These are phyloP conservation scores for Lacerta agilis DNA, from an alignment of 2,797 vertebrate species.

Conservation along the genomic window DNA sequence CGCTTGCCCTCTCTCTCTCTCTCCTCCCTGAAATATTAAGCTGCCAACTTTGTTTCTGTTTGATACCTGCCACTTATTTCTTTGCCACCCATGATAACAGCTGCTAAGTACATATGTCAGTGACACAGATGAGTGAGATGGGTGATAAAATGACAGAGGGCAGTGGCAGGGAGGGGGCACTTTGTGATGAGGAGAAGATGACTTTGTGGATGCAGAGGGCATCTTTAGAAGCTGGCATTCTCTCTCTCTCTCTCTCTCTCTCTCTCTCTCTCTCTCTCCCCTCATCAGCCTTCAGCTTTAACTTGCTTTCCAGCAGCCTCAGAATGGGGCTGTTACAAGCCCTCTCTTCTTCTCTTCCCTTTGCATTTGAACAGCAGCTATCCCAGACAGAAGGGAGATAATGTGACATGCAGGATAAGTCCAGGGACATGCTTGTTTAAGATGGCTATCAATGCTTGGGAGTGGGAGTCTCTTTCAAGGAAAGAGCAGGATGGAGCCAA, in stretches of 20 bases:
- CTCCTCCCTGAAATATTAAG: too few species aligned
- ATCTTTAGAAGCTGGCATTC: slow-evolving; percentile 50
- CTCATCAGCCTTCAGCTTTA: slow-evolving; percentile 16
- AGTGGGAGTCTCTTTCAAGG: slow-evolving; percentile 68
- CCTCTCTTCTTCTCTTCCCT: background rate
- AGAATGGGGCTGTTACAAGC: slow-evolving; percentile 13
- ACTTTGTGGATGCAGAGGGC: slow-evolving; percentile 52
- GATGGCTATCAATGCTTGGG: slow-evolving; percentile 75
- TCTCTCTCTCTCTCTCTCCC: slow-evolving; percentile 1
- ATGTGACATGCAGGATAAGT: slow-evolving; percentile 67
- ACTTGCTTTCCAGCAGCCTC: background rate
- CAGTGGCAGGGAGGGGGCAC: slow-evolving; percentile 10
- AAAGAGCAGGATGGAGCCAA: slow-evolving; percentile 77
- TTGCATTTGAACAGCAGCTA: slow-evolving; percentile 63
- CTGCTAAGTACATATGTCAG: slow-evolving; percentile 69
- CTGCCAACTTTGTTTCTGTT: too few species aligned
- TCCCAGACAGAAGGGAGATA: slow-evolving; percentile 66
- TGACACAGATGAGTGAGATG: slow-evolving; percentile 53
- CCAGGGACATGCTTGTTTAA: slow-evolving; percentile 72
- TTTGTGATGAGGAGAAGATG: slow-evolving; percentile 39
- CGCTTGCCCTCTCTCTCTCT: slow-evolving; percentile 50
- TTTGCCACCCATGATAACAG: slow-evolving; percentile 60
- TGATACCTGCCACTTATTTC: slow-evolving; percentile 71
- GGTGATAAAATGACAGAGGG: slow-evolving; percentile 58
- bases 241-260: slow-evolving; percentile 23